These are phyloP conservation scores for Myiopsitta monachus DNA, from an alignment of 2,113 vertebrate genomes.

Conservation along the genomic window DNA sequence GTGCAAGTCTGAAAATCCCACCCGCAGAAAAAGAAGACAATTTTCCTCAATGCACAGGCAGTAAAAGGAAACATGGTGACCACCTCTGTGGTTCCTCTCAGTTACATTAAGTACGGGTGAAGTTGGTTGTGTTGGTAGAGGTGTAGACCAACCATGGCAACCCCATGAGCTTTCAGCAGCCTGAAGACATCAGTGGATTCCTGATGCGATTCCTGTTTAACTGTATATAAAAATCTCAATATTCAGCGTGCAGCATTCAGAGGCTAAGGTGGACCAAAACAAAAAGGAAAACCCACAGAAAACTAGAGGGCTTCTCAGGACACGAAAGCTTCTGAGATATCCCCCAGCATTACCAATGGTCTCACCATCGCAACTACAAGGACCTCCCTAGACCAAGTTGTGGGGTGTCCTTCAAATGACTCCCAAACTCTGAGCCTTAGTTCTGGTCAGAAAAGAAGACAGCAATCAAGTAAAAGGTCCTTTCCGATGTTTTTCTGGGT, in stretches of 20 bases:
- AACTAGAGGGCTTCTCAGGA: neutral
- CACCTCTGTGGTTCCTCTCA: neutral
- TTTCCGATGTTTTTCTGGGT: neutral
- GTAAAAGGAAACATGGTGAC: neutral
- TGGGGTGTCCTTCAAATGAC: neutral
- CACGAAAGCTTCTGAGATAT: neutral
- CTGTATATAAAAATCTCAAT: accelerated
- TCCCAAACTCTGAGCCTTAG: neutral
- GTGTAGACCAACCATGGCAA: neutral
- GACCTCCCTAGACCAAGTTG: neutral
- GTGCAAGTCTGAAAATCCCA: neutral
- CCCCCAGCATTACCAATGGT: neutral
- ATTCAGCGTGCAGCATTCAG: neutral
- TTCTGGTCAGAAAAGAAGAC: neutral
- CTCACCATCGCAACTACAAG: neutral
- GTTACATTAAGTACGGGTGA: neutral
- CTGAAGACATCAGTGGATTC: neutral
- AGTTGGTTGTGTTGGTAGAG: neutral
- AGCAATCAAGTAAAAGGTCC: neutral
- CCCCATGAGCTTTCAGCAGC: neutral
- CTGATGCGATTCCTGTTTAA: neutral
- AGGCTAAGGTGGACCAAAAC: neutral
- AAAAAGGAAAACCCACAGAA: neutral
- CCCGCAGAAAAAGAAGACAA: neutral
- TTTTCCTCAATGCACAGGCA: neutral